These are phyloP conservation scores for Drosophila pseudoobscura DNA, from an alignment of 1,140 invertebrate species.

Conservation along the genomic window DNA sequence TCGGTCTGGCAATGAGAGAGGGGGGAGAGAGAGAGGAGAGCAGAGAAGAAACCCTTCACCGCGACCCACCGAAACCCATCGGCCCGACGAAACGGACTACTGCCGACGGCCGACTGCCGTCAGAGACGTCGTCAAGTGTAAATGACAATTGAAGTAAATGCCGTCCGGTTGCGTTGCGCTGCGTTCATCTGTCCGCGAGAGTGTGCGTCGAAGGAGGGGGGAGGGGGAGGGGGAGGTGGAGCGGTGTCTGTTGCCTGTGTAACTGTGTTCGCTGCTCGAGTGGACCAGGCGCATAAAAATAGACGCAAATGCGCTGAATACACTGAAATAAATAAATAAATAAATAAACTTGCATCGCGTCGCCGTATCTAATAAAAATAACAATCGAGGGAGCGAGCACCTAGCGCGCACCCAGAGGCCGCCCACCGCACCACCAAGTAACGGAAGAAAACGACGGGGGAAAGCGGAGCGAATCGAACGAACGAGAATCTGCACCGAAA, in stretches of 20 bases:
- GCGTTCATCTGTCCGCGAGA: not conserved
- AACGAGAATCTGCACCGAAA: too few species aligned
- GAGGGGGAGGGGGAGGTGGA: too few species aligned
- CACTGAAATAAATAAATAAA: slow-evolving; percentile 44
- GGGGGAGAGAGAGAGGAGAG: too few species aligned
- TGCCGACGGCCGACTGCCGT: slow-evolving; percentile 19
- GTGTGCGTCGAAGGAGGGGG: too few species aligned
- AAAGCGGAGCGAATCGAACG: too few species aligned
- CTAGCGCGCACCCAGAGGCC: not conserved
- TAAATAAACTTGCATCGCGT: slow-evolving; percentile 11
- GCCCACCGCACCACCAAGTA: not conserved
- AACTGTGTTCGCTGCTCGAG: not conserved
- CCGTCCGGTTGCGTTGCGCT: slow-evolving; percentile 11
- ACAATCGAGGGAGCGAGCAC: slow-evolving; percentile 19
- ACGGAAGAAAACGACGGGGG: not conserved
- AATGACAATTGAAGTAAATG: slow-evolving; percentile 49
- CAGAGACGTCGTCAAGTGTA: slow-evolving; percentile 27
- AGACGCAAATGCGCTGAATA: slow-evolving; percentile 38
- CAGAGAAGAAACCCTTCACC: not conserved
- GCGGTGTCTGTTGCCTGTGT: too few species aligned
- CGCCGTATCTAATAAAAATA: slow-evolving; percentile 21
- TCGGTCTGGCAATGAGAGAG: slow-evolving; percentile 4
- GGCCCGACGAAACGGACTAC: slow-evolving; percentile 3
- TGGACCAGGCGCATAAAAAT: slow-evolving; percentile 32
- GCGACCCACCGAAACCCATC: not conserved